A percentile compares a stretch with the other conserved stretches of the same genome.
phyloP scores from a whole-genome alignment of 2,888 invertebrate genomes.

The Nemotelus pantherinus region DNA sequence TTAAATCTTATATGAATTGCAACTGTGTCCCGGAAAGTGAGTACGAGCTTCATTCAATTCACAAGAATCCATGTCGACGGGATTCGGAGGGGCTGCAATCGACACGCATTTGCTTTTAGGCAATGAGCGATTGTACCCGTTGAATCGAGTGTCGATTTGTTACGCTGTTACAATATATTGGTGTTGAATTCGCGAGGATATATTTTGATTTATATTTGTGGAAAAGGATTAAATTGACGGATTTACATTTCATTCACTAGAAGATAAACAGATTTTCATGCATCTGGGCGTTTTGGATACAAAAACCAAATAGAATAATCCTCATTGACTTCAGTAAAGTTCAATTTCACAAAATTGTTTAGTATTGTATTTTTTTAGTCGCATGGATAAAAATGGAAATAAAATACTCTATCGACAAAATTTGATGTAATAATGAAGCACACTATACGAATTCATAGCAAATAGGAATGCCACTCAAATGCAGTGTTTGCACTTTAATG shows the following conservation, averaged over 20 bases:
- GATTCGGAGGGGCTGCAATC: conserved; percentile 42
- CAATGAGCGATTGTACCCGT: conserved; percentile 41
- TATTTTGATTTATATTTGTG: conserved; percentile 20
- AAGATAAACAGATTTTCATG: no score
- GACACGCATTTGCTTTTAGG: conserved; percentile 50
- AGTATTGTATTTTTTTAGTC: no score
- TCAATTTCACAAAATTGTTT: no score
- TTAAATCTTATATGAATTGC: conserved; percentile 29
- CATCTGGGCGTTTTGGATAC: no score
- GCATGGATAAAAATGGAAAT: no score
- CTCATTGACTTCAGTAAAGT: no score
- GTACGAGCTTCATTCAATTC: background rate
- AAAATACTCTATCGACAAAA: no score
- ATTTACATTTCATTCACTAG: background rate
- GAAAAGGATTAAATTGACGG: conserved; percentile 5
- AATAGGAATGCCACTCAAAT: no score
- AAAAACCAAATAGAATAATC: no score
- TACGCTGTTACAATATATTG: conserved; percentile 20
- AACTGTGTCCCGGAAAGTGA: background rate
- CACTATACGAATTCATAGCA: no score
- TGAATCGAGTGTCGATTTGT: conserved; percentile 45
- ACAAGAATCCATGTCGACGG: background rate
- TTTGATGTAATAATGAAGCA: no score
- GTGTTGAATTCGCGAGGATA: conserved; percentile 8
- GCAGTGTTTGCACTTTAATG: no score